phyloP scores from a whole-genome alignment of 30 jellyfish, hydroid and myxozoan species.

The Sanderia malayensis region DNA sequence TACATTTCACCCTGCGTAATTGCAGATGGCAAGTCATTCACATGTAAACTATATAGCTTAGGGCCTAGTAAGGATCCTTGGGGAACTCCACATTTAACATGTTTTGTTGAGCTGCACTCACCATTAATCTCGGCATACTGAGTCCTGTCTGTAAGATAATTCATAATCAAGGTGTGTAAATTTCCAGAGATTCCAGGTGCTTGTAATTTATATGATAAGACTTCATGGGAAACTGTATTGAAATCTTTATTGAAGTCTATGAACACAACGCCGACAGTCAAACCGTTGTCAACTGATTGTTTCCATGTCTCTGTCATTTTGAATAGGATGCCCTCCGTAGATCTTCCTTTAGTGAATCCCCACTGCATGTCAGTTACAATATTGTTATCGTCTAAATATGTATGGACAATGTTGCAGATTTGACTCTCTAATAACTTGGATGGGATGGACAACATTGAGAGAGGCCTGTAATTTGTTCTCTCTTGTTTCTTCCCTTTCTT shows the following conservation, averaged over 20 bases:
- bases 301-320: constrained; percentile 47
- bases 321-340: constrained; percentile 57
- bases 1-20: constrained; percentile 24
- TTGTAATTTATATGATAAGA: constrained; percentile 29
- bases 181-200: constrained; percentile 65
- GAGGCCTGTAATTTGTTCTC: constrained; percentile 26
- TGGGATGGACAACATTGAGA: constrained; percentile 34
- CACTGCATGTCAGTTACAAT: too few species aligned
- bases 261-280: constrained; percentile 40
- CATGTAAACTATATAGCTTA: constrained; percentile 27
- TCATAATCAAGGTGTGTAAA: constrained; percentile 30
- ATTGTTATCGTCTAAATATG: too few species aligned
- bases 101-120: constrained; percentile 22
- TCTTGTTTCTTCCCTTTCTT: constrained; percentile 36
- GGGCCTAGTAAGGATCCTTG: constrained; percentile 71
- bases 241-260: constrained; percentile 44
- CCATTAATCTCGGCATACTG: constrained; percentile 58
- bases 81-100: constrained; percentile 48
- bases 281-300: constrained; percentile 41
- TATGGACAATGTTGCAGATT: too few species aligned
- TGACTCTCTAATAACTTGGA: too few species aligned
- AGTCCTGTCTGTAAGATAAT: constrained; percentile 47
- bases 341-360: too few species aligned
- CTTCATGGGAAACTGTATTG: constrained; percentile 44
- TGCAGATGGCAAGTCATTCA: constrained; percentile 58